Conservation (phyloP, 2,113 vertebrate species). For the Carlito syrichta region DNA sequence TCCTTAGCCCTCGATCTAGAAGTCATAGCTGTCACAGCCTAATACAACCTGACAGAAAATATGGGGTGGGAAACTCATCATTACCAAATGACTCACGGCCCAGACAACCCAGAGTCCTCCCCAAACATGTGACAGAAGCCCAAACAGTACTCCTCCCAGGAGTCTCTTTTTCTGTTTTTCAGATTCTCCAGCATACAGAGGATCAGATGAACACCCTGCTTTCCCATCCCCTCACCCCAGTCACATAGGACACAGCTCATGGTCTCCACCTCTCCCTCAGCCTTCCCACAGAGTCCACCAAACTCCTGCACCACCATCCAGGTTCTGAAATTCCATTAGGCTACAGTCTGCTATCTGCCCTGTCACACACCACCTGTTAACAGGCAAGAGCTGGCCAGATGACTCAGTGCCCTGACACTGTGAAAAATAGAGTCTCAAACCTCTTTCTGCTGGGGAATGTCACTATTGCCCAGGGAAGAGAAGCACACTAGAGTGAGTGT, state of each 20-base stretch:
- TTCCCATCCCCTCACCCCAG: not conserved
- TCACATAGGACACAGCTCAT: not conserved
- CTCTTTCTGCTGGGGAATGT: not conserved
- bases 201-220: not conserved
- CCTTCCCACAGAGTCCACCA: not conserved
- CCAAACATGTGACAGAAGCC: not conserved
- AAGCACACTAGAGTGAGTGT: not conserved
- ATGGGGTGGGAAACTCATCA: not conserved
- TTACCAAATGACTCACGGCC: not conserved
- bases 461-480: not conserved
- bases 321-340: no score
- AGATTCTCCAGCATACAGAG: not conserved
- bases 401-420: not conserved
- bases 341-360: not conserved
- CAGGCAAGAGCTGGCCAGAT: not conserved
- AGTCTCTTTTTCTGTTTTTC: not conserved
- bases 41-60: not conserved
- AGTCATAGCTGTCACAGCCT: not conserved
- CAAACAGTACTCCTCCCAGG: not conserved
- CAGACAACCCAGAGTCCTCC: not conserved
- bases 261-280: not conserved
- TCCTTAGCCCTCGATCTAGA: fast-evolving
- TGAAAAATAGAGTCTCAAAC: not conserved
- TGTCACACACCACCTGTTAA: not conserved
- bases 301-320: not conserved